These are phyloP conservation scores for Drosophila busckii DNA, from an alignment of 1,140 invertebrate species.

Conservation along the genomic window DNA sequence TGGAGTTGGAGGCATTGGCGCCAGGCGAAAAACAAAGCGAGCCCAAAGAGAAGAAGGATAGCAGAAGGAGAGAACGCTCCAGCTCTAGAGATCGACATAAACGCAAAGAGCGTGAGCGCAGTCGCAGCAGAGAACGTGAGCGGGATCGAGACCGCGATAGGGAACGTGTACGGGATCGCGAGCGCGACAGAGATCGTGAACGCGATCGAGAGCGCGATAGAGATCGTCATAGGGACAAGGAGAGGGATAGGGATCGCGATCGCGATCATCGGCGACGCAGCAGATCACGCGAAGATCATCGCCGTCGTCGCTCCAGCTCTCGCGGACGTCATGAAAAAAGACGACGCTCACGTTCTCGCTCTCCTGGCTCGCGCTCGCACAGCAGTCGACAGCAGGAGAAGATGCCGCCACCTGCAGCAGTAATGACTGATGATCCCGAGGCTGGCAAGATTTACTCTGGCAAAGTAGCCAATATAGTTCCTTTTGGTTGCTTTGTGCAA, in stretches of 20 bases:
- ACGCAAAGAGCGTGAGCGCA: conserved; percentile 26
- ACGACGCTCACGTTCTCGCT: conserved; percentile 33
- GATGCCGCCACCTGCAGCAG: conserved; percentile 65
- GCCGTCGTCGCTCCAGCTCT: conserved; percentile 43
- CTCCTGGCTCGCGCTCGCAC: too few species aligned
- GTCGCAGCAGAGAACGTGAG: conserved; percentile 13
- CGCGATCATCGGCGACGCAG: conserved; percentile 36
- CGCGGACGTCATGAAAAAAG: conserved; percentile 58
- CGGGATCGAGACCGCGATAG: conserved; percentile 10
- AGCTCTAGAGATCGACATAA: conserved; percentile 50
- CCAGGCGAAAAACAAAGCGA: conserved; percentile 79
- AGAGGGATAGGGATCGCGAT: conserved; percentile 16
- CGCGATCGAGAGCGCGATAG: conserved; percentile 41
- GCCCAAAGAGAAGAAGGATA: conserved; percentile 56
- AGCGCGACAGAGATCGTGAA: conserved; percentile 35
- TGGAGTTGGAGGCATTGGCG: conserved; percentile 92
- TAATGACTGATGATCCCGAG: conserved; percentile 83
- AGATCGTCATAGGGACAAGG: background rate
- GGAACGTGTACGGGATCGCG: conserved; percentile 16
- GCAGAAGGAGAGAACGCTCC: conserved; percentile 35
- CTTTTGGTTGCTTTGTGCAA: conserved; percentile 99
- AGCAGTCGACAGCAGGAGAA: conserved; percentile 42
- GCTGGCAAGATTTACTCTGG: conserved; percentile 93
- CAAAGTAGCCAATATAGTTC: conserved; percentile 96
- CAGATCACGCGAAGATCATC: conserved; percentile 51